Percentiles rank a stretch among this genome's conserved stretches.
Conservation (phyloP, 2,888 invertebrate genomes). For the Gibbula magus region DNA sequence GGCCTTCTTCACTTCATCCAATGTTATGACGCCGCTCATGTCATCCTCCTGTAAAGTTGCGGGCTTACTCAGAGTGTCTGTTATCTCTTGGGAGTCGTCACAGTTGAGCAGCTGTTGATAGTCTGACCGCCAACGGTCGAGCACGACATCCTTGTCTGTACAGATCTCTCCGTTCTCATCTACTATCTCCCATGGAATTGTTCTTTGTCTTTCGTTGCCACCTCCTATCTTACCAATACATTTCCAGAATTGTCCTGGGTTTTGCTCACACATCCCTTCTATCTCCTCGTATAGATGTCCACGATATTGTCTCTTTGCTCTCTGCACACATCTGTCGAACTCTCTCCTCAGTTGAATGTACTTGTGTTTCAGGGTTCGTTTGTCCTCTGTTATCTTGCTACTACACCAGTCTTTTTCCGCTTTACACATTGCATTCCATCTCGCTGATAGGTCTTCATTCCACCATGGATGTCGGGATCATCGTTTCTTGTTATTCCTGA, state of each 20-base stretch:
- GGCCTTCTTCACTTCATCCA: background rate
- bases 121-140: background rate
- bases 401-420: background rate
- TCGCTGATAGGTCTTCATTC: no score
- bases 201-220: background rate
- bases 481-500: no score
- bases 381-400: background rate
- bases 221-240: background rate
- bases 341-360: background rate
- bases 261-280: background rate
- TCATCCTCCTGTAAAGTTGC: background rate
- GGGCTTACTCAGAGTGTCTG: no score
- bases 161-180: no score
- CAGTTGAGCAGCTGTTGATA: background rate
- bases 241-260: background rate
- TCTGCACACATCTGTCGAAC: no score
- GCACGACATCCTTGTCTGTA: no score
- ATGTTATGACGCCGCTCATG: background rate
- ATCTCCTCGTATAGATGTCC: no score
- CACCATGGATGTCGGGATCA: no score
- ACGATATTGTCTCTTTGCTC: background rate
- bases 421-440: background rate
- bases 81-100: background rate
- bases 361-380: background rate
- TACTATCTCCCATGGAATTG: no score